These are phyloP conservation scores for Xanthia togata DNA, from an alignment of 2,888 invertebrate species.

Conservation along the genomic window DNA sequence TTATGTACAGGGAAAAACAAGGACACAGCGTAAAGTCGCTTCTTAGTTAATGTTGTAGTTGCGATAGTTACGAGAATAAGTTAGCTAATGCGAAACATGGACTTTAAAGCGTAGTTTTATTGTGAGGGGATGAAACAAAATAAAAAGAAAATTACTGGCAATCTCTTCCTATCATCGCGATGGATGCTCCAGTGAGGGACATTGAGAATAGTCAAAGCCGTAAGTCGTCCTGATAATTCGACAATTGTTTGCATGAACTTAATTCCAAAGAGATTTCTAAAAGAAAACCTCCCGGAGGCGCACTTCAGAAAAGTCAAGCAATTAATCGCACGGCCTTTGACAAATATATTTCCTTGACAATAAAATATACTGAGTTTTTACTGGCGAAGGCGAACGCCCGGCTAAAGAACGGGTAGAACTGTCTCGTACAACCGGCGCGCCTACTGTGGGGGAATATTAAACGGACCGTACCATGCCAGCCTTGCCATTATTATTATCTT, in stretches of 20 bases:
- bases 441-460: conserved; percentile 87
- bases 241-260: conserved; percentile 54
- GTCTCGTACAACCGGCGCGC: conserved; percentile 86
- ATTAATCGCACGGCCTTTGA: conserved; percentile 86
- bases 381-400: conserved; percentile 77
- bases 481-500: conserved; percentile 80
- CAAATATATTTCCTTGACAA: conserved; percentile 89
- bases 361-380: conserved; percentile 88
- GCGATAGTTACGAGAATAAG: conserved; percentile 63
- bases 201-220: neutral
- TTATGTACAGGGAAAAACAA: conserved; percentile 81
- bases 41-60: conserved; percentile 66
- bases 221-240: conserved; percentile 41
- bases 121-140: neutral
- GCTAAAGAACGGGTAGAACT: conserved; percentile 84
- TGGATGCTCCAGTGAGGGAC: neutral
- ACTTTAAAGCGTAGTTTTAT: conserved; percentile 43
- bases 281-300: conserved; percentile 74
- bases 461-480: conserved; percentile 79
- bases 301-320: conserved; percentile 81
- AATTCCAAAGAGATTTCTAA: conserved; percentile 63
- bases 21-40: conserved; percentile 69
- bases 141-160: neutral
- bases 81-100: conserved; percentile 58
- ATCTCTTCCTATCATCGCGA: neutral